These are phyloP conservation scores for Rhodeus uyekii DNA, from an alignment of 2,797 vertebrate genomes.

Conservation along the genomic window DNA sequence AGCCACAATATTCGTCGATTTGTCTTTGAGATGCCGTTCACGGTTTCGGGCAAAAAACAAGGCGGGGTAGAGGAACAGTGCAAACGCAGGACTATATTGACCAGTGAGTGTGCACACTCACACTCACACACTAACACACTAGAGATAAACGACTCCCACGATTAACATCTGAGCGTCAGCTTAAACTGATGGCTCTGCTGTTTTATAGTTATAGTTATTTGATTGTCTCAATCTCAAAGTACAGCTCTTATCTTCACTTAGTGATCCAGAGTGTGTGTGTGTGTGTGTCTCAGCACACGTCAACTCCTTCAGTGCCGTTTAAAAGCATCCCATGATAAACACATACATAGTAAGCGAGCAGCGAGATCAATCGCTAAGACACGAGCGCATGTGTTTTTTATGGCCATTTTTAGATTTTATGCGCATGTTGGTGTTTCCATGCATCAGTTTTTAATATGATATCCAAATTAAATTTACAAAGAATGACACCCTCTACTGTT, in stretches of 20 bases:
- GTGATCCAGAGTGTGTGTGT: slow-evolving; percentile 36
- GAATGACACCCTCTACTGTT: no score
- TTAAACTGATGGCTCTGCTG: slow-evolving; percentile 61
- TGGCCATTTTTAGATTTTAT: no score
- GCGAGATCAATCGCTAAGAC: no score
- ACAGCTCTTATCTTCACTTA: slow-evolving; percentile 64
- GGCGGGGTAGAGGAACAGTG: slow-evolving; percentile 96
- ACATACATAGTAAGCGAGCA: no score
- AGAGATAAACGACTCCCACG: background rate
- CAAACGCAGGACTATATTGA: slow-evolving; percentile 91
- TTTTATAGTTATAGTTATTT: slow-evolving; percentile 69
- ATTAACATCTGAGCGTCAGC: slow-evolving; percentile 59
- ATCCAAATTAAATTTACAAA: no score
- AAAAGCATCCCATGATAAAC: background rate
- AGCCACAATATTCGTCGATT: slow-evolving; percentile 96
- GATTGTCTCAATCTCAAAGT: slow-evolving; percentile 64
- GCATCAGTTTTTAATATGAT: no score
- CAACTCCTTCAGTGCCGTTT: background rate
- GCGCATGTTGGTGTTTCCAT: no score
- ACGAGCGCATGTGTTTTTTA: no score
- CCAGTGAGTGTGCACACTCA: slow-evolving; percentile 77
- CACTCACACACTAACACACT: background rate
- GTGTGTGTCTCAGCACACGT: background rate
- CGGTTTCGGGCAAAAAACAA: slow-evolving; percentile 91
- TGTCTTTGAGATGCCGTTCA: slow-evolving; percentile 99